Base-by-base conservation (phyloP, 2,113 vertebrate genomes). In the Dascyllus trimaculatus region DNA sequence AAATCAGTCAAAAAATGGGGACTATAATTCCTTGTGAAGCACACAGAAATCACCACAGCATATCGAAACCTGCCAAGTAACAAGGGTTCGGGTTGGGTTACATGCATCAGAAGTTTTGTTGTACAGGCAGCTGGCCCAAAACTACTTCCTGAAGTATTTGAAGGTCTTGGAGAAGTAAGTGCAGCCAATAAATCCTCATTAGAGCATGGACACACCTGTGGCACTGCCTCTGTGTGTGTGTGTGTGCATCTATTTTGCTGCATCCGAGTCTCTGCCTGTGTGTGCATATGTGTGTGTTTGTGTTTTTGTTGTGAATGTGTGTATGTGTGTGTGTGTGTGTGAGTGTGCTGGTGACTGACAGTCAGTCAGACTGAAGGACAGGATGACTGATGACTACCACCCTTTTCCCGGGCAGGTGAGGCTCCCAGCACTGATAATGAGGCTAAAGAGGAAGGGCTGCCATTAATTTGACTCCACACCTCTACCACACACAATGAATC, bases 361-460 rank as follows among this genome's bases (percentile, higher is more conserved):
- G 89, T 14, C 73, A 76, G 75, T 78, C 68, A 71, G 77, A 74
- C 60, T 75, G 69, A 79, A 80, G 85, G 86, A 92, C 87, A 89
- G 90, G 67, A 91, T 94, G 93, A 94, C 66, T 87, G 93, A 94
- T 93, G 87, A 89, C 86, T 86, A 58, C 77, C 75, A 67, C 65
- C 60, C 35, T 75, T 70, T 82, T 58, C 66, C 59, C 13, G 48
- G 88, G 68, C 89, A 93, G 85, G 75, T 81, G 79, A 91, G 81
- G 80, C 82, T 90, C 80, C 62, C 43, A 76, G 83, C 60, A 53
- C 81, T 80, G 88, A 91, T 92, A 93, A 94, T 90, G 73, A 93
- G 87, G 73, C 75, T 86, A 83, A 91, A 85, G 69, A 81, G 75
- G 65, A 80, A 73, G 73, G 35, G 78, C 72, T 82, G 77, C 78